Evolutionary conservation across 2,113 vertebrate genomes (phyloP), one percentile per base, ranked within the genome.

Genomic region (Arenaria interpres): DNA sequence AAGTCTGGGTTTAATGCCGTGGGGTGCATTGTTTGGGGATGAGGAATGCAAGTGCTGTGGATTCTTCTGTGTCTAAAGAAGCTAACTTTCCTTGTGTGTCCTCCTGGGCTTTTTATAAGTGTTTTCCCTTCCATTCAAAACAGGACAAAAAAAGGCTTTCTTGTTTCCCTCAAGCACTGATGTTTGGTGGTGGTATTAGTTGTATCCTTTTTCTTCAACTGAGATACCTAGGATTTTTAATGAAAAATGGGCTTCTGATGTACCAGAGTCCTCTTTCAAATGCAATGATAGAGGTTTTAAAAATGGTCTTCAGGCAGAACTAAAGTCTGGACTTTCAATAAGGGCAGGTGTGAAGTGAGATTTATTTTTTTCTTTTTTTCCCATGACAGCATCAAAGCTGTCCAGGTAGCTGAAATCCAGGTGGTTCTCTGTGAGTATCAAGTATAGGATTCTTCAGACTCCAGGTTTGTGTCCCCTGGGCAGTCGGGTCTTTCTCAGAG

Each of bases 21-120:
- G 81, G 96, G 93, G 89, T 91, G 91, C 91, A 91, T 97, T 95
- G 84, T 82, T 93, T 2, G 33, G 76, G 80, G 62, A 91, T 93
- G 57, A 97, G 96, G 96, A 97, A 97, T 95, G 94, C 22, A 9
- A 87, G 45, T 64, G 62, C 84, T 91, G 81, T 54, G 78, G 93
- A 93, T 97, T 96, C 91, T 87, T 97, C 80, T 85, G 63, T 12
- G 37, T 94, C 66, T 89, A 89, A 82, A 93, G 88, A 88, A 89
- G 69, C 77, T 93, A 66, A 25, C 53, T 94, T 96, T 48, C 62
- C 89, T 68, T 76, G 7, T 79, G 89, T 89, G 87, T 85, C 66
- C 81, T 95, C 66, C 77, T 96, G 57, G 81, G 81, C 87, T 88
- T 93, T 91, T 84, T 74, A 9, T n/a, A 77, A 89, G 57, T 84